Evolutionary conservation across 2,113 vertebrate genomes (phyloP).

Genomic region (Burhinus bistriatus): DNA sequence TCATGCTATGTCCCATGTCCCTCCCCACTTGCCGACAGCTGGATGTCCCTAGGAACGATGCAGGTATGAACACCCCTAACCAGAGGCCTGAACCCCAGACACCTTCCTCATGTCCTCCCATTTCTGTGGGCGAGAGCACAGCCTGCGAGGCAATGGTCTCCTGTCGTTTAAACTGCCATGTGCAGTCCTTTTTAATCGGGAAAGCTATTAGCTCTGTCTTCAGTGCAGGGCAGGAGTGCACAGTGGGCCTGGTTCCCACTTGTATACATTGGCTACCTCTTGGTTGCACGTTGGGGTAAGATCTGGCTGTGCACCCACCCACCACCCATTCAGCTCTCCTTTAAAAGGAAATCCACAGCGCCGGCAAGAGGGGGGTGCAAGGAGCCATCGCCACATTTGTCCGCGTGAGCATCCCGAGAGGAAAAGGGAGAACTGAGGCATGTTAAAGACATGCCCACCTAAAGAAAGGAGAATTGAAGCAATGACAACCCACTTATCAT

Average conservation of each 20-base stretch:
- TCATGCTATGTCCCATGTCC: neutral
- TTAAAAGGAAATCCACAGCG: neutral
- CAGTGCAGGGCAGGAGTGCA: rapidly evolving
- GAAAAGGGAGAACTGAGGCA: neutral
- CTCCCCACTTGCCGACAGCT: neutral
- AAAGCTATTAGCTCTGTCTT: neutral
- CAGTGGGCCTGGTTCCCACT: neutral
- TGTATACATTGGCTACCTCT: neutral
- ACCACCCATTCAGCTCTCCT: neutral
- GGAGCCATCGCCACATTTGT: neutral
- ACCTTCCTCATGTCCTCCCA: rapidly evolving
- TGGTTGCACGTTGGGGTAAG: neutral
- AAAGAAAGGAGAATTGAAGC: neutral
- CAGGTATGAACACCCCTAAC: rapidly evolving
- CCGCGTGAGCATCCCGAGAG: rapidly evolving
- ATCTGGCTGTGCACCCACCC: neutral
- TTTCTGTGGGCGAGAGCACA: neutral
- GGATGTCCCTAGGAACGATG: neutral
- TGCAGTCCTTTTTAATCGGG: neutral
- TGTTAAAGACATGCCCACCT: neutral
- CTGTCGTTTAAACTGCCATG: neutral
- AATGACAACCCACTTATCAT: neutral
- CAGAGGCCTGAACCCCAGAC: neutral
- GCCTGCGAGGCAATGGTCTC: neutral
- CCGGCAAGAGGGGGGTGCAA: neutral